Percentiles rank a stretch among this genome's conserved stretches.
Conservation (phyloP, 2,113 vertebrate species). For the Sceloporus tristichus region DNA sequence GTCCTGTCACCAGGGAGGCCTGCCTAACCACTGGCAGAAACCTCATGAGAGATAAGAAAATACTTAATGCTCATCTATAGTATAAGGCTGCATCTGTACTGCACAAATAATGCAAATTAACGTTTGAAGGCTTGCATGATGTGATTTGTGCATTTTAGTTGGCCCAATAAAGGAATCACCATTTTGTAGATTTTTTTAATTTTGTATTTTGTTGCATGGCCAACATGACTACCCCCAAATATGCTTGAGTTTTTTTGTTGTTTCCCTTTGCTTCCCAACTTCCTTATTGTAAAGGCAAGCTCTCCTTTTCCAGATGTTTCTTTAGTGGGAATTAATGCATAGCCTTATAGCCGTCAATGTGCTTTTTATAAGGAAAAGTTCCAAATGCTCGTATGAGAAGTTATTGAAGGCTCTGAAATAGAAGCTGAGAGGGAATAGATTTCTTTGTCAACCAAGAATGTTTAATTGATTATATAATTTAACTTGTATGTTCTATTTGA, state of each 20-base stretch:
- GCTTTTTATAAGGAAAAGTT: neutral
- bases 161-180: too few species aligned
- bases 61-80: too few species aligned
- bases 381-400: neutral
- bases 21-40: too few species aligned
- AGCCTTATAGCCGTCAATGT: constrained; percentile 30
- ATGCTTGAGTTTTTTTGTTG: neutral
- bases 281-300: constrained; percentile 37
- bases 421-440: constrained; percentile 54
- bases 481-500: constrained; percentile 62
- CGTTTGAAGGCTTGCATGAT: too few species aligned
- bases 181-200: too few species aligned
- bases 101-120: too few species aligned
- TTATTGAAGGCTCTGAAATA: constrained; percentile 54
- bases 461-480: constrained; percentile 70
- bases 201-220: too few species aligned
- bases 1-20: too few species aligned
- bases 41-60: too few species aligned
- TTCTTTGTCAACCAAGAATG: constrained; percentile 66
- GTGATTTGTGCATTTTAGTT: too few species aligned
- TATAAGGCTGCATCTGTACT: too few species aligned
- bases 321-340: constrained; percentile 33
- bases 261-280: constrained; percentile 33
- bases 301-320: constrained; percentile 53
- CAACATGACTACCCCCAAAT: too few species aligned